Evolutionary conservation across 2,113 vertebrate genomes (phyloP).

Genomic region (Osmerus eperlanus): DNA sequence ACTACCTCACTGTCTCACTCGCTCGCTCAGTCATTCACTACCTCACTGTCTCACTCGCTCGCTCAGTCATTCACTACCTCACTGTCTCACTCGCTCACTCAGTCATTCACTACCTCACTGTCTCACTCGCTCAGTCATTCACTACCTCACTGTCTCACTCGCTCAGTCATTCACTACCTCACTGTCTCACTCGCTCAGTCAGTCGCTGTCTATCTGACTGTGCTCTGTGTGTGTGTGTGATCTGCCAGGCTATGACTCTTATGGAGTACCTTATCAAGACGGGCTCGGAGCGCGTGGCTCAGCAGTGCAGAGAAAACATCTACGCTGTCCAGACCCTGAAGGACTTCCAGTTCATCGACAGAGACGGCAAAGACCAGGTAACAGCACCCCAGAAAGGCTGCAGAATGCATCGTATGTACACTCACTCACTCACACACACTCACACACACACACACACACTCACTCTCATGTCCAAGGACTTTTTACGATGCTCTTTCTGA

Average conservation of each 20-base stretch:
- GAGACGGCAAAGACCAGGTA: constrained; percentile 91
- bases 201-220: background rate
- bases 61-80: no score
- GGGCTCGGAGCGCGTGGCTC: constrained; percentile 87
- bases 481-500: constrained; percentile 28
- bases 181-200: no score
- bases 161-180: no score
- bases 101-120: no score
- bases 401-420: background rate
- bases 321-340: constrained; percentile 91
- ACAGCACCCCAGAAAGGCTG: background rate
- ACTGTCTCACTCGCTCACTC: no score
- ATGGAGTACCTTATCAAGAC: constrained; percentile 96
- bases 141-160: no score
- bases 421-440: constrained; percentile 8
- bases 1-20: no score
- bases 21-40: no score
- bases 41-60: no score
- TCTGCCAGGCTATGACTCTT: constrained; percentile 84
- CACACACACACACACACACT: constrained; percentile 4
- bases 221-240: background rate
- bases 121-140: no score
- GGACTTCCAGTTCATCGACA: constrained; percentile 90
- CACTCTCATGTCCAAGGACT: constrained; percentile 27
- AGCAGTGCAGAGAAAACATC: constrained; percentile 92